phyloP scores from a whole-genome alignment of 2,888 invertebrate genomes.

The Papilio gigon region DNA sequence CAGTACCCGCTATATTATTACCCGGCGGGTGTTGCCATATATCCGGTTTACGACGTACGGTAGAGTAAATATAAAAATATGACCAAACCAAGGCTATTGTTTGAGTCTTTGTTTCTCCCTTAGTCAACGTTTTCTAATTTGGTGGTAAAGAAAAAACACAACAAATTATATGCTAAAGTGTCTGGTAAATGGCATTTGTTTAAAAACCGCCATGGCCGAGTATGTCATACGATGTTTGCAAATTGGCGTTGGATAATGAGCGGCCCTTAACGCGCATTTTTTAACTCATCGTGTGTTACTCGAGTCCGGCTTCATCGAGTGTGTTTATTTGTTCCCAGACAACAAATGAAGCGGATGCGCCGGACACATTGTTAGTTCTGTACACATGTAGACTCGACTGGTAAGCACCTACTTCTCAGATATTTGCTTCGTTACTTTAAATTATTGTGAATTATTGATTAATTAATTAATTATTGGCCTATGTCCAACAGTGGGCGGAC shows the following conservation, averaged over 20 bases:
- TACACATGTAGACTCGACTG: too few species aligned
- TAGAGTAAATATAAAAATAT: background rate
- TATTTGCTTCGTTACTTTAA: too few species aligned
- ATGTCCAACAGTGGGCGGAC: too few species aligned
- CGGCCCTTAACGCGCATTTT: conserved; percentile 16
- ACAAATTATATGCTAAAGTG: too few species aligned
- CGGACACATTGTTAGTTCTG: too few species aligned
- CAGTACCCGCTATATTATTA: conserved; percentile 55
- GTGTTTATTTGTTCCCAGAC: background rate
- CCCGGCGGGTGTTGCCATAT: conserved; percentile 38
- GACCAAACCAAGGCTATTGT: background rate
- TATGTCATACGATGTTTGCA: conserved; percentile 3
- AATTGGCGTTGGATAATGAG: conserved; percentile 25
- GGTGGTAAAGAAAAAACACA: background rate
- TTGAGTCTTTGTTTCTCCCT: background rate
- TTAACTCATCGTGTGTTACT: conserved; percentile 12
- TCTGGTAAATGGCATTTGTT: background rate
- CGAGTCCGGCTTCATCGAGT: background rate
- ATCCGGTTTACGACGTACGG: conserved; percentile 11
- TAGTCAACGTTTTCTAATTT: background rate
- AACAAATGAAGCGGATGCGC: too few species aligned
- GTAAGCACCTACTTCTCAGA: too few species aligned
- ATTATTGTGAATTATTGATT: too few species aligned
- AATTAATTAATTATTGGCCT: too few species aligned
- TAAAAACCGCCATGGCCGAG: conserved; percentile 9